Evolutionary conservation across 2,888 invertebrate genomes (phyloP).

Genomic region (Cryptocheilus praepositus): DNA sequence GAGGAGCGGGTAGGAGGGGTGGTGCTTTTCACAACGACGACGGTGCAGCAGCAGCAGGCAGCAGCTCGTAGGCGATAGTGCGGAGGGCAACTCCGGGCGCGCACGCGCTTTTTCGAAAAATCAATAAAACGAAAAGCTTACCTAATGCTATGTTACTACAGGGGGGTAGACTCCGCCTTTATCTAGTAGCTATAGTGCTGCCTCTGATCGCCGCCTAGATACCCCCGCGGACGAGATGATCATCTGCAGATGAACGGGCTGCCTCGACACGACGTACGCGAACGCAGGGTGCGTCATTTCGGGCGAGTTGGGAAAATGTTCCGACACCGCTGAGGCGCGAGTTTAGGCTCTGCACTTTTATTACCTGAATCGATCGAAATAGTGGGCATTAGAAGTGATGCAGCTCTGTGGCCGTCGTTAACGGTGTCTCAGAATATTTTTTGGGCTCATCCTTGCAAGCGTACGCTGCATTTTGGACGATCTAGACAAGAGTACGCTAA

Average conservation of each 20-base stretch:
- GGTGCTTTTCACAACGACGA: slow-evolving; percentile 64
- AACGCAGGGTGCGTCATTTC: slow-evolving; percentile 63
- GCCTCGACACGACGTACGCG: slow-evolving; percentile 32
- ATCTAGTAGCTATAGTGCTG: slow-evolving; percentile 69
- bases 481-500: no score
- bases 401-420: no score
- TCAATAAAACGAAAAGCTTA: slow-evolving; percentile 75
- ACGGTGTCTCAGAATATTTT: no score
- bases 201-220: slow-evolving; percentile 68
- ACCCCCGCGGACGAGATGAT: slow-evolving; percentile 67
- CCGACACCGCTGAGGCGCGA: no score
- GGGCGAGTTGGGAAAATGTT: no score
- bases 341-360: no score
- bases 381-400: no score
- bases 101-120: slow-evolving; percentile 75
- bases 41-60: slow-evolving; percentile 10
- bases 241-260: slow-evolving; percentile 69
- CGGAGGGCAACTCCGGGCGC: slow-evolving; percentile 69
- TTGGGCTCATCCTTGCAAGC: no score
- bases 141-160: slow-evolving; percentile 71
- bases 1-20: slow-evolving; percentile 38
- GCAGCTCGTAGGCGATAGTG: slow-evolving; percentile 71
- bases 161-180: slow-evolving; percentile 74
- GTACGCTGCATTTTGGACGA: no score
- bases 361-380: no score